Base-by-base conservation (phyloP, 1,140 invertebrate species). In the Drosophila navojoa region DNA sequence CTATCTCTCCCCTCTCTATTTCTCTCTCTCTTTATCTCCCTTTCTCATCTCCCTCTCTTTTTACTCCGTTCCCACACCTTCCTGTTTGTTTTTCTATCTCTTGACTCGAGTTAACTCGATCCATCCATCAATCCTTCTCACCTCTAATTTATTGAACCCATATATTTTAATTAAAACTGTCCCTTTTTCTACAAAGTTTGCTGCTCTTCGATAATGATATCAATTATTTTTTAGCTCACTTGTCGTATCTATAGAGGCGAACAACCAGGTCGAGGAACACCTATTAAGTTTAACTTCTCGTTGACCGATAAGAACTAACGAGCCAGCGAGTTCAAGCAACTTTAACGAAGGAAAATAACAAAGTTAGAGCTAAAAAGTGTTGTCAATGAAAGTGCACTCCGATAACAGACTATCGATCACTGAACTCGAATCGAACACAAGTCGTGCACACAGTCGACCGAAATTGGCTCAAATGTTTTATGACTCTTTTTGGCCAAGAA, bases 401-500 rank as follows among this genome's bases (percentile, higher is more conserved):
- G 66, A 77, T 77, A 69, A 54, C 45, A 25, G 38, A 35, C 42
- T 67, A 57, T 40, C 52, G 63, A 76, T 61, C 74, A 72, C 49
- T 38, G 63, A 76, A 67, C 71, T 63, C 52, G 42, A 52, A 71
- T 66, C 62, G 52, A 32, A 10, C 53, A 57, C 62, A 45, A 55
- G 7, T 64, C 7, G 38, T 16, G 44, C 29, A 11, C 4, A 27
- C 27, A 67, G 45, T 71, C 45, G 47, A 53, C 53, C 54, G 45
- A 59, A 71, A 67, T 67, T 52, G 38, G 35, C 35, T 38, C 35
- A 38, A 29, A 29, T 6, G 32, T 35, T 11, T 32, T 32, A 16
- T 25, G 13, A 29, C 25, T 32, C n/a, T 29, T 52, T 44, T 52
- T 73, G 57, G 69, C 69, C 11, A 67, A 67, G 54, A 45, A 27